A percentile compares a stretch with the other conserved stretches of the same genome.
phyloP scores from a whole-genome alignment of 2,113 vertebrate species.

The Pristiophorus japonicus region DNA sequence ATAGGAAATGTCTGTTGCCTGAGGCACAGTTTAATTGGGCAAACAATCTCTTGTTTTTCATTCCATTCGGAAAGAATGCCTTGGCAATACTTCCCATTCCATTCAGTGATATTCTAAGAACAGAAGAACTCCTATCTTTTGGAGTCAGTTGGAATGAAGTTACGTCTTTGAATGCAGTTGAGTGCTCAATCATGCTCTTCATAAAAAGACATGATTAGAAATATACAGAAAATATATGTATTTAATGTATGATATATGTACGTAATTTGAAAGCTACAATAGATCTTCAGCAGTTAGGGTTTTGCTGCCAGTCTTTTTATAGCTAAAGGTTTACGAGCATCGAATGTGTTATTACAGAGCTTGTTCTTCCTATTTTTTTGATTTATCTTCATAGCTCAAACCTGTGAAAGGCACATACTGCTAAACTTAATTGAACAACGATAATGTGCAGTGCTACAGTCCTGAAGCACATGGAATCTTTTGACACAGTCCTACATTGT shows the following conservation, averaged over 20 bases:
- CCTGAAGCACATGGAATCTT: background rate
- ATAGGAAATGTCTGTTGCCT: background rate
- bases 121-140: background rate
- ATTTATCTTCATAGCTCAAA: slow-evolving; percentile 3
- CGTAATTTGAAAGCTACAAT: background rate
- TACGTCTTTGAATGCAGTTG: background rate
- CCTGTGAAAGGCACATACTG: background rate
- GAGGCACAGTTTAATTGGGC: background rate
- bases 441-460: background rate
- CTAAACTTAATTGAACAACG: background rate
- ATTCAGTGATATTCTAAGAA: background rate
- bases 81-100: background rate
- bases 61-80: background rate
- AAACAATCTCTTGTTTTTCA: background rate
- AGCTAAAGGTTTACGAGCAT: background rate
- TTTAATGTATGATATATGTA: background rate
- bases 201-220: too few species aligned
- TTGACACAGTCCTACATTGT: background rate
- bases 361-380: background rate
- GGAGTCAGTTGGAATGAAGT: background rate
- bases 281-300: too few species aligned
- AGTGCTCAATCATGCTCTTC: background rate
- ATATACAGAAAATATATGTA: background rate
- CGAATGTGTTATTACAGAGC: background rate
- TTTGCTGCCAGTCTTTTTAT: background rate